phyloP scores from a whole-genome alignment of 2,113 vertebrate species.

The Sapayoa aenigma region DNA sequence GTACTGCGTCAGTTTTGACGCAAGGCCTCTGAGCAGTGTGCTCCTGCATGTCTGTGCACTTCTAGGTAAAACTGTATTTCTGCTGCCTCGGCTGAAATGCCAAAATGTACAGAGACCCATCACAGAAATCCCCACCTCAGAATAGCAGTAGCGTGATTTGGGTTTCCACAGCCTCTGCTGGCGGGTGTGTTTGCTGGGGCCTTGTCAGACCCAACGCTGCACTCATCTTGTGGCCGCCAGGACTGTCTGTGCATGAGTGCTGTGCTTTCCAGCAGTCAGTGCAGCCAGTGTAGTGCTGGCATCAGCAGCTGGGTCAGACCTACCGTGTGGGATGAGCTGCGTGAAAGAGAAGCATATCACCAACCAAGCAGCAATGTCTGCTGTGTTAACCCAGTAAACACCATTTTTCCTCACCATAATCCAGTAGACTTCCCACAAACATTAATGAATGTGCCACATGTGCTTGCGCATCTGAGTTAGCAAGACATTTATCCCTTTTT shows the following conservation, averaged over 20 bases:
- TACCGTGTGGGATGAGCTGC: accelerated
- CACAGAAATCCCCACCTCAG: background rate
- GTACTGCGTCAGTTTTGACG: background rate
- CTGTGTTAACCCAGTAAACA: background rate
- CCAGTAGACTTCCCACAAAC: background rate
- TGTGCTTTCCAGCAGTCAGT: background rate
- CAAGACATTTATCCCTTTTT: background rate
- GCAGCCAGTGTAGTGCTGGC: background rate
- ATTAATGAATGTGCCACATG: accelerated
- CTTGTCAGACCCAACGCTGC: accelerated
- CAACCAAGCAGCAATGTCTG: background rate
- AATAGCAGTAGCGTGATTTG: background rate
- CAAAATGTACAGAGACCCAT: background rate
- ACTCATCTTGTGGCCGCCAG: accelerated
- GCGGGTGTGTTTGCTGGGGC: accelerated
- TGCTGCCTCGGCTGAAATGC: background rate
- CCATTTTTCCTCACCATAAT: background rate
- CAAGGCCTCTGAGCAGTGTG: accelerated
- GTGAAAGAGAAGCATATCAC: background rate
- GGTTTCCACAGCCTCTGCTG: background rate
- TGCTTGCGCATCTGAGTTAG: accelerated
- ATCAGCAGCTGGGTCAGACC: background rate
- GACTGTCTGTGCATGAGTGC: accelerated
- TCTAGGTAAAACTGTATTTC: background rate
- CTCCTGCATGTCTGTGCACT: background rate